phyloP scores from a whole-genome alignment of 2,797 vertebrate genomes.

The Gobio occitaniae region DNA sequence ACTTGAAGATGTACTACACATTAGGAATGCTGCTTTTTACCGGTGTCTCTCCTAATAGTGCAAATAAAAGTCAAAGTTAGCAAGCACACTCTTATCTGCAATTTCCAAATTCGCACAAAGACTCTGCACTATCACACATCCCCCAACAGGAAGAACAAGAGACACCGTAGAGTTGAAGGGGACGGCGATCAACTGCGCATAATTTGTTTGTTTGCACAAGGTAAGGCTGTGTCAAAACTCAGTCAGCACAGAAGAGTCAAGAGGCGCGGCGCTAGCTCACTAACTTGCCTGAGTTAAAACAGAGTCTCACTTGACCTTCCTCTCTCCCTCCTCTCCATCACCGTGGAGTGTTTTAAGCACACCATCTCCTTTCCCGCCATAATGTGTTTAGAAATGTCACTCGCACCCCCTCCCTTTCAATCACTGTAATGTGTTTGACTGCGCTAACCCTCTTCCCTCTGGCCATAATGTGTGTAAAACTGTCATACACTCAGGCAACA shows the following conservation, averaged over 20 bases:
- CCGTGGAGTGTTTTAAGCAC: constrained; percentile 74
- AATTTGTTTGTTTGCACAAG: constrained; percentile 74
- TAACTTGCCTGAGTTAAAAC: constrained; percentile 74
- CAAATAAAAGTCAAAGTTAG: not conserved
- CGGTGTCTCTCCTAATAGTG: not conserved
- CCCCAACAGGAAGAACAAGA: constrained; percentile 36
- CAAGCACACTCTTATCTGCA: not conserved
- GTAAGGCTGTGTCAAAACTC: constrained; percentile 75
- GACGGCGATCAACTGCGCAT: constrained; percentile 35
- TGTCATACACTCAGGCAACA: constrained; percentile 69
- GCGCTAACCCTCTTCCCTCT: constrained; percentile 63
- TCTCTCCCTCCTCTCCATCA: constrained; percentile 71
- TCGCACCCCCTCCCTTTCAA: constrained; percentile 69
- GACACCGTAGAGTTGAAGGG: constrained; percentile 3
- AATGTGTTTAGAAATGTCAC: constrained; percentile 83
- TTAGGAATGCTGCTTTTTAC: no score
- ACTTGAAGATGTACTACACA: no score
- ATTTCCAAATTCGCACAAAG: constrained; percentile 5
- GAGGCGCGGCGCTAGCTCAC: constrained; percentile 63
- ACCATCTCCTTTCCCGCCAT: constrained; percentile 68
- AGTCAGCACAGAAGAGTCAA: constrained; percentile 68
- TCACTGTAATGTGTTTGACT: constrained; percentile 69
- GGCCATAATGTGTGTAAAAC: constrained; percentile 74
- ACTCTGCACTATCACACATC: not conserved
- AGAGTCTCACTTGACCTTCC: constrained; percentile 73